Conservation (phyloP, 2,797 vertebrate species). For the Delichon dasypus region DNA sequence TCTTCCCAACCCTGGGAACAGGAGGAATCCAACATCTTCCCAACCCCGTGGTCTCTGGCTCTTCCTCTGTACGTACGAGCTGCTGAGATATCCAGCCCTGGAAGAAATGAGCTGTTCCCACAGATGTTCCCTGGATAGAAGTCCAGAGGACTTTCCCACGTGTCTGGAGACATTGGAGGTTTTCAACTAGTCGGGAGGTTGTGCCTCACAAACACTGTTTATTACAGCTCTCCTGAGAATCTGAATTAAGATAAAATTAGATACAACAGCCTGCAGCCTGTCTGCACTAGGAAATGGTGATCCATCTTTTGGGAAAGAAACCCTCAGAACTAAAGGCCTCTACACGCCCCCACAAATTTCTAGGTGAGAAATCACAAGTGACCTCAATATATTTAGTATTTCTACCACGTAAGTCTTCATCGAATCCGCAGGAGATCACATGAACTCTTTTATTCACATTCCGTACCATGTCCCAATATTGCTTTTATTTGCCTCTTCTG, state of each 20-base stretch:
- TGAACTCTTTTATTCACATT: neutral
- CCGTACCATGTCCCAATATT: neutral
- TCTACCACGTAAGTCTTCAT: neutral
- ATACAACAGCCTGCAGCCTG: neutral
- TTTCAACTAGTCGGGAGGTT: neutral
- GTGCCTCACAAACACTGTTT: neutral
- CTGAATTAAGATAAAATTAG: constrained; percentile 47
- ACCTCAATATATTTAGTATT: neutral
- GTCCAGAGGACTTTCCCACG: constrained; percentile 40
- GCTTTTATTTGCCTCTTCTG: neutral
- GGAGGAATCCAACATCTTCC: neutral
- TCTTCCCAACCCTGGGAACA: neutral
- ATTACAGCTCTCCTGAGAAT: constrained; percentile 6
- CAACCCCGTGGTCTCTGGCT: neutral
- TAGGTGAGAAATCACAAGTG: neutral
- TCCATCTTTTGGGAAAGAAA: rapidly evolving
- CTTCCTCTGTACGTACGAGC: neutral
- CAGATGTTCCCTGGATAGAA: neutral
- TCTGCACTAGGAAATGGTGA: neutral
- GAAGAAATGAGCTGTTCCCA: neutral
- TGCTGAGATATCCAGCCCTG: neutral
- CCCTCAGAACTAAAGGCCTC: neutral
- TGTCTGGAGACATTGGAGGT: neutral
- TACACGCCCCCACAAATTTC: rapidly evolving
- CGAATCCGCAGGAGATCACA: neutral